Evolutionary conservation across 35 echinoderm and acorn worm species (phyloP), one percentile per base, ranked within the genome.

Genomic region (Apostichopus parvimensis): DNA sequence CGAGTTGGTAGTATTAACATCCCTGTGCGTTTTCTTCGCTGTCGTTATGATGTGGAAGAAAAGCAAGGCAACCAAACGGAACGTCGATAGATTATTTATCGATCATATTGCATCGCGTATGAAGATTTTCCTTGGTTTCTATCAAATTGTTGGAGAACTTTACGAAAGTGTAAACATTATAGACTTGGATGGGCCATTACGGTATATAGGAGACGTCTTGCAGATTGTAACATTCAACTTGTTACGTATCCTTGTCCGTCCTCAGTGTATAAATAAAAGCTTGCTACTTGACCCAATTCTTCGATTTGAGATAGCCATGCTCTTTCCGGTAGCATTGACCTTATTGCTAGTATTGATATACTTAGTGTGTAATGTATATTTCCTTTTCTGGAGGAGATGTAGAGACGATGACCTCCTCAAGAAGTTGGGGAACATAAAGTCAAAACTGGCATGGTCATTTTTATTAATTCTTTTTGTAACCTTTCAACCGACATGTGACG

Each of bases 101-200:
- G 82, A 87, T 22, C 20, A 56, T 10, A 45, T 18, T 91, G 22
- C 68, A 66, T 10, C 93, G 20, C 21, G 88, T 53, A 81, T 83
- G 1, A 94, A 94, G 77, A 94, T 94, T 75, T 54, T 91, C 6
- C 61, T 94, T 15, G 88, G 93, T 9, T 94, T 91, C 59, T 94
- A 90, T 75, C 93, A 94, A 83, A 78, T 94, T 22, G 61, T 80
- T 54, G 93, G 93, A 20, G 93, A 52, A 72, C 61, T 84, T 85
- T 75, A 34, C 28, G 28, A 34, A 34, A 34, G 28, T 34, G 2
- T 34, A 34, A 34, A 34, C 28, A 34, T 34, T 34, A 34, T 34
- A 34, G 2, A 34, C 28, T 34, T 34, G 28, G 28, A 34, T 34
- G 28, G 28, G 28, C 28, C 28, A 53, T 57, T 54, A 14, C 84